These are phyloP conservation scores for Cyprinus carpio DNA, from an alignment of 2,113 vertebrate genomes.

Conservation along the genomic window DNA sequence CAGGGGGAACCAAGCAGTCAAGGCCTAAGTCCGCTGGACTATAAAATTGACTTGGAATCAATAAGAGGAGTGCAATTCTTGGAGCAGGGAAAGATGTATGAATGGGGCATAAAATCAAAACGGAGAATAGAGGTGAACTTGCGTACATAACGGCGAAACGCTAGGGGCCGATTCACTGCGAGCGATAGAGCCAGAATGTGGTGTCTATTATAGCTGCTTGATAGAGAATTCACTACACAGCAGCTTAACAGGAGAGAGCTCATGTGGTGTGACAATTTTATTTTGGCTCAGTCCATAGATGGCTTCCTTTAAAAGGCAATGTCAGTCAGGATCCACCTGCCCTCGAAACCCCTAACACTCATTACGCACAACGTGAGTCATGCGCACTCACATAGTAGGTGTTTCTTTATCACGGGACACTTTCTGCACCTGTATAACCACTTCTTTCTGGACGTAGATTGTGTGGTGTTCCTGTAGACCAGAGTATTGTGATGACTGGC, in stretches of 20 bases:
- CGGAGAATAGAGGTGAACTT: slow-evolving; percentile 27
- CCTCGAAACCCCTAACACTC: not conserved
- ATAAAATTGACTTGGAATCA: slow-evolving; percentile 67
- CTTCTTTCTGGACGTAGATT: not conserved
- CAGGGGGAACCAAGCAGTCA: slow-evolving; percentile 9
- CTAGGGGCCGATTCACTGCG: no score
- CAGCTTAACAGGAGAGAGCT: not conserved
- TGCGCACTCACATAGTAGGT: not conserved
- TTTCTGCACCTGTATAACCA: not conserved
- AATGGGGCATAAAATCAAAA: slow-evolving; percentile 51
- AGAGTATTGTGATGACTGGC: not conserved
- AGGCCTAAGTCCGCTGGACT: slow-evolving; percentile 61
- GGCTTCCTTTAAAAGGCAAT: not conserved
- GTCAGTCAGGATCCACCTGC: not conserved
- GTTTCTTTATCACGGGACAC: not conserved
- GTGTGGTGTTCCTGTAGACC: not conserved
- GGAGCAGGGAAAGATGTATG: slow-evolving; percentile 53
- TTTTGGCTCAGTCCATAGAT: not conserved
- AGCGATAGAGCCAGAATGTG: not conserved
- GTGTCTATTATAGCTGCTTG: not conserved
- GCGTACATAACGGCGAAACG: not conserved
- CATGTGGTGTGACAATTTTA: slow-evolving; percentile 2
- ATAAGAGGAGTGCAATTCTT: slow-evolving; percentile 20
- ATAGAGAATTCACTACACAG: not conserved
- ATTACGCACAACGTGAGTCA: not conserved